A percentile compares a stretch with the other conserved stretches of the same genome.
phyloP scores from a whole-genome alignment of 2,888 invertebrate genomes.

The Xestia c-nigrum region DNA sequence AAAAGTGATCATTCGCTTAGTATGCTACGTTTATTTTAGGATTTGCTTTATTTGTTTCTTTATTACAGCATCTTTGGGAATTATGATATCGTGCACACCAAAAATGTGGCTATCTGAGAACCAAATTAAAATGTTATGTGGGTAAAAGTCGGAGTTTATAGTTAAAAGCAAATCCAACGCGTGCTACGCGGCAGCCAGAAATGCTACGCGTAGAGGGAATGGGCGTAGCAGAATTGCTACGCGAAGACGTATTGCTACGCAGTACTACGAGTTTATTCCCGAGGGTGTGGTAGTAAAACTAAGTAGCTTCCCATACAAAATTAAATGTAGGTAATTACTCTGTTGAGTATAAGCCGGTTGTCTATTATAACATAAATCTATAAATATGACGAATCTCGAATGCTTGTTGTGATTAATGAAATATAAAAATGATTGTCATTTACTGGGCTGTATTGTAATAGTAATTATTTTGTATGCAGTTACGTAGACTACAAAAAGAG shows the following conservation, averaged over 20 bases:
- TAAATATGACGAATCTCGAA: background rate
- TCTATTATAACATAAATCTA: background rate
- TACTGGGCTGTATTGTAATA: background rate
- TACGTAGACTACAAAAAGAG: background rate
- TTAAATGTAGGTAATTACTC: background rate
- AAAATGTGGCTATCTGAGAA: background rate
- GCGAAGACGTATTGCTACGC: background rate
- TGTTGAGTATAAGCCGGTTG: background rate
- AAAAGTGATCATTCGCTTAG: conserved; percentile 42
- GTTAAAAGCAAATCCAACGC: background rate
- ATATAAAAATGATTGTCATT: background rate
- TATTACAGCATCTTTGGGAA: background rate
- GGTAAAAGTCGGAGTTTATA: background rate
- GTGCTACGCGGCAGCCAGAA: background rate
- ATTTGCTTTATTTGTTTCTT: conserved; percentile 13
- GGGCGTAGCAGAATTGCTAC: background rate
- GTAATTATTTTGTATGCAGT: background rate
- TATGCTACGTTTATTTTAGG: conserved; percentile 24
- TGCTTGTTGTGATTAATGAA: background rate
- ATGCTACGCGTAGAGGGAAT: background rate
- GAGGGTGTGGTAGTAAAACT: background rate
- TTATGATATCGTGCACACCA: conserved; percentile 2
- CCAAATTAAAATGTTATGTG: background rate
- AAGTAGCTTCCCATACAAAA: background rate
- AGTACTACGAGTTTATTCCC: background rate